Evolutionary conservation across 2,113 vertebrate species (phyloP), one percentile per base, ranked within the genome.

Genomic region (Regulus satrapa): DNA sequence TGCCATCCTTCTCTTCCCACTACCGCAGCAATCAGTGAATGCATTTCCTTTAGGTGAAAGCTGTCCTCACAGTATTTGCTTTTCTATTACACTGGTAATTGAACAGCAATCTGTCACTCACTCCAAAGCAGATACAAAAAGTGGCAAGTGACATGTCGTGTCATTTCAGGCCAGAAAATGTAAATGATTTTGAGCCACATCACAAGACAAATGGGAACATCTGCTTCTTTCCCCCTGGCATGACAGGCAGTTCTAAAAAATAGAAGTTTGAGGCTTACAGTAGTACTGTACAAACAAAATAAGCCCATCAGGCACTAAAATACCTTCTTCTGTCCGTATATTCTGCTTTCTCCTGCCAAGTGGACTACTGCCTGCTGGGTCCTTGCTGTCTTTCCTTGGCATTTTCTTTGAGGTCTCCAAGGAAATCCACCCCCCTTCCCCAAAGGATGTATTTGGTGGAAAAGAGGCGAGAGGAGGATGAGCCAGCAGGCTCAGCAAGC

Each of bases 151-250:
- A 73, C 51, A 49, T 19, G 10, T 66, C 36, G 2, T 80, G 55
- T 91, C 94, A 89, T 95, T 97, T 97, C 83, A 95, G 95, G 92
- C 36, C 90, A 95, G 80, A 71, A 89, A 96, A 92, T 93, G 66
- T 95, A 97, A 98, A 95, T 95, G 68, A 92, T 95, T 95, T 87
- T 84, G 85, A 97, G 91, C 76, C 84, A 92, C 75, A 96, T 91
- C 92, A 94, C 89, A 97, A 93, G 92, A 94, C 69, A 97, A 96
- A 97, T 36, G 69, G 61, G 77, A 97, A 97, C 94, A 97, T 97
- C 92, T 96, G 97, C 92, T 97, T 95, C 86, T 92, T 74, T 88
- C 81, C 94, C 78, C 64, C 46, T n/a, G 28, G 86, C 81, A 91
- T 67, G 71, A 86, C 55, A 92, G 72, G 18, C 81, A 71, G 61